Conservation (phyloP, 2,888 invertebrate species). For the Caenorhabditis wallacei region DNA sequence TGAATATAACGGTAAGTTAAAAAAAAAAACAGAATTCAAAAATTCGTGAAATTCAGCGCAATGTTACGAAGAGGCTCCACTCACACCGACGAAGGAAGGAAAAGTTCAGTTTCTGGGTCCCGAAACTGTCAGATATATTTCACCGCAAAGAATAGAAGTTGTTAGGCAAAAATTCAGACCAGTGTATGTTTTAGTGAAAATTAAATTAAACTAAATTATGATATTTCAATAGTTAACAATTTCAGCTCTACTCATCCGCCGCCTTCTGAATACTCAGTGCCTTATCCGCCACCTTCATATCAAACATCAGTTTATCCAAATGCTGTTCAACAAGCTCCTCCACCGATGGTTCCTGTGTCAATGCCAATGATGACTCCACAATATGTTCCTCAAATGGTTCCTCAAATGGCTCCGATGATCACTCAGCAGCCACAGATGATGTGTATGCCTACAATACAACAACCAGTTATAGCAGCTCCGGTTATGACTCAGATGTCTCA, state of each 20-base stretch:
- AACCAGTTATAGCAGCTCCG: slow-evolving; percentile 12
- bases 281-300: slow-evolving; percentile 22
- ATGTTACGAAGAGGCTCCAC: slow-evolving; percentile 27
- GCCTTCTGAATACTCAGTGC: slow-evolving; percentile 4
- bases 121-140: slow-evolving; percentile 57
- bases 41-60: neutral
- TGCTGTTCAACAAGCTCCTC: neutral
- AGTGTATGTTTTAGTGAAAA: slow-evolving; percentile 6
- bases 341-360: slow-evolving; percentile 14
- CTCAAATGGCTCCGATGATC: slow-evolving; percentile 34
- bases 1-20: slow-evolving; percentile 29
- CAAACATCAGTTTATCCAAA: slow-evolving; percentile 30
- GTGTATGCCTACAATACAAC: slow-evolving; percentile 34
- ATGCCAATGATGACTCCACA: slow-evolving; percentile 35
- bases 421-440: slow-evolving; percentile 35
- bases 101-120: slow-evolving; percentile 58
- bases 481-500: slow-evolving; percentile 30
- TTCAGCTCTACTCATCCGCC: slow-evolving; percentile 2
- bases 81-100: slow-evolving; percentile 53
- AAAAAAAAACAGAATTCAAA: neutral
- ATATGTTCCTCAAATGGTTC: slow-evolving; percentile 47
- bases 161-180: slow-evolving; percentile 3
- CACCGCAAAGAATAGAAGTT: slow-evolving; percentile 46
- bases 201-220: neutral
- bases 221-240: slow-evolving; percentile 1